Evolutionary conservation across 1,140 invertebrate genomes (phyloP), one percentile per base, ranked within the genome.

Genomic region (Myzus persicae): DNA sequence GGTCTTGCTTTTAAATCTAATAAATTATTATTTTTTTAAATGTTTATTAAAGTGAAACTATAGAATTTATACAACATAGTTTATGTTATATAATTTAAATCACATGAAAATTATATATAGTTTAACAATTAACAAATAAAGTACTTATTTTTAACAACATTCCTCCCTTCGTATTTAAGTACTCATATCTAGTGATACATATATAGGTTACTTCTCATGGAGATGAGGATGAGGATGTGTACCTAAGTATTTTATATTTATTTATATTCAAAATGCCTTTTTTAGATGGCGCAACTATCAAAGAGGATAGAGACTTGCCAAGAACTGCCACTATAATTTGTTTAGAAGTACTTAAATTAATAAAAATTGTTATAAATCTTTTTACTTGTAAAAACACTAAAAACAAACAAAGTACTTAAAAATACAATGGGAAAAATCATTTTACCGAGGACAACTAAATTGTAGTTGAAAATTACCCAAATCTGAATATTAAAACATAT

Each of bases 1-100:
- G 93, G 91, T 88, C 91, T 84, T 9, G 54, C 31, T 92, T 87
- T 92, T n/a, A 46, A 81, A 59, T 87, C 91, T 93, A 54, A 44
- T 88, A 76, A 81, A 54, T 20, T 22, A 24, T 85, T 44, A n/a
- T 38, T 36, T 82, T 38, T 82, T 7, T 20, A 24, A n/a, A 67
- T n/a, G 4, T 67, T 67, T 67, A n/a, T 8, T 18, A 67, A 67
- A 67, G 5, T n/a, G 31, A 67, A n/a, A 67, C 9, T 31, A 31
- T 59, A 59, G 9, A 18, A n/a, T 67, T n/a, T 5, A 67, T n/a
- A n/a, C n/a, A n/a, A n/a, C n/a, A n/a, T n/a, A n/a, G n/a, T n/a
- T n/a, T n/a, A n/a, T n/a, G n/a, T n/a, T n/a, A n/a, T 59, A 59
- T 31, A 18, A n/a, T 67, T n/a, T 5, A 67, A 67, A 67, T 67